phyloP scores from a whole-genome alignment of 2,113 vertebrate genomes.

The Progne subis region DNA sequence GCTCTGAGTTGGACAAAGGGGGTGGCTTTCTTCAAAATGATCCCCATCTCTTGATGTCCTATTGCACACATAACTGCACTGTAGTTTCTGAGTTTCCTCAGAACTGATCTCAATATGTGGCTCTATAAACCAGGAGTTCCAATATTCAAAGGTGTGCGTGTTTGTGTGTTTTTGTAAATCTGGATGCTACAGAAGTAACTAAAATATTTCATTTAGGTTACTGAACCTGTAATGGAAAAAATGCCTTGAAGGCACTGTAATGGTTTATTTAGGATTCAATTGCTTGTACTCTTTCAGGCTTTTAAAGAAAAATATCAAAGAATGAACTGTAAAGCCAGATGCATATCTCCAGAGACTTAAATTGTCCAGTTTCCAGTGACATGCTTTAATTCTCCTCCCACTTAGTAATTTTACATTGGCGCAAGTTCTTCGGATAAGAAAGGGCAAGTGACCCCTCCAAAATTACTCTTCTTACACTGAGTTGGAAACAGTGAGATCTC shows the following conservation, averaged over 20 bases:
- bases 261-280: not conserved
- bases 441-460: not conserved
- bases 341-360: constrained; percentile 33
- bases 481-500: not conserved
- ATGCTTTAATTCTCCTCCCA: constrained; percentile 38
- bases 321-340: constrained; percentile 41
- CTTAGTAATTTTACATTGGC: constrained; percentile 23
- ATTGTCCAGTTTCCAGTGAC: constrained; percentile 15
- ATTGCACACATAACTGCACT: not conserved
- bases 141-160: not conserved
- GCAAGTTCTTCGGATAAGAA: not conserved
- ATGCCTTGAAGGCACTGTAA: not conserved
- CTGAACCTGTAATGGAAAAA: constrained; percentile 1
- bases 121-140: not conserved
- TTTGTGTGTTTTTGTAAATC: not conserved
- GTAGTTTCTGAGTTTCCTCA: not conserved
- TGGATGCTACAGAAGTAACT: not conserved
- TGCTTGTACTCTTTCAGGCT: constrained; percentile 4
- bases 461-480: not conserved
- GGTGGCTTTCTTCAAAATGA: not conserved
- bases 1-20: not conserved
- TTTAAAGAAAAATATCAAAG: constrained; percentile 30
- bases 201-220: not conserved
- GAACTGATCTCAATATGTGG: not conserved
- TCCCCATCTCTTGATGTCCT: not conserved